Base-by-base conservation (phyloP, 53 echinoderm and acorn worm species). In the Pentamera pediparva region DNA sequence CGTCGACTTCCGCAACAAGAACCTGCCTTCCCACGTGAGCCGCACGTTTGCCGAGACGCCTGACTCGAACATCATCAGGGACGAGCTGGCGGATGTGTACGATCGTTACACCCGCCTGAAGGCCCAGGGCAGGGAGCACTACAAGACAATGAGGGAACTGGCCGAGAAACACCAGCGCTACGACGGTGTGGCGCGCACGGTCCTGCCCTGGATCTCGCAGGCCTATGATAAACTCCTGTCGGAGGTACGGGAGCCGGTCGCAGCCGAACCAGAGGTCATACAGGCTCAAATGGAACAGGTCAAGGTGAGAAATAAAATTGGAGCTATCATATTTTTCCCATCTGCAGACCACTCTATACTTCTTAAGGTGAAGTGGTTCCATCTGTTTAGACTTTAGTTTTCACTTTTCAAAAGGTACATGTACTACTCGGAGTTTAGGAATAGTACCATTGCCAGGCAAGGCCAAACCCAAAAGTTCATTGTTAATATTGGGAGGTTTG, bases 31-130 rank as follows among this genome's bases (percentile, higher is more conserved):
- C 26, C 83, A 88, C 22, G 85, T 88, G 87, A 92, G 83, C 83
- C 86, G 88, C 25, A 88, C 86, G 40, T 98, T 98, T 26, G 88
- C 89, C 18, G 92, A 98, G 76, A 81, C 86, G 0, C 98, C 91
- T 3, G 98, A 98, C 32, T 75, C 98, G 48, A 88, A 88, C 86
- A 82, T 98, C 67, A 86, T 98, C 83, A 81, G 83, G 3, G 91
- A 98, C 34, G 91, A 91, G 75, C 83, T 98, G 26, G 75, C 81
- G 6, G 92, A 98, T 40, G 75, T 77, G 52, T 91, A 98, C 54
- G 98, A 98, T 39, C 91, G 91, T 40, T 98, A 98, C 98, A 86
- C 85, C 52, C 71, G 81, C 22, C 76, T 98, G 73, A 88, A 85
- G 67, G 83, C 49, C 36, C 83, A 83, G 47, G 72, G 91, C 53